Conservation (phyloP, 2,113 vertebrate genomes). For the Hemiscyllium ocellatum region DNA sequence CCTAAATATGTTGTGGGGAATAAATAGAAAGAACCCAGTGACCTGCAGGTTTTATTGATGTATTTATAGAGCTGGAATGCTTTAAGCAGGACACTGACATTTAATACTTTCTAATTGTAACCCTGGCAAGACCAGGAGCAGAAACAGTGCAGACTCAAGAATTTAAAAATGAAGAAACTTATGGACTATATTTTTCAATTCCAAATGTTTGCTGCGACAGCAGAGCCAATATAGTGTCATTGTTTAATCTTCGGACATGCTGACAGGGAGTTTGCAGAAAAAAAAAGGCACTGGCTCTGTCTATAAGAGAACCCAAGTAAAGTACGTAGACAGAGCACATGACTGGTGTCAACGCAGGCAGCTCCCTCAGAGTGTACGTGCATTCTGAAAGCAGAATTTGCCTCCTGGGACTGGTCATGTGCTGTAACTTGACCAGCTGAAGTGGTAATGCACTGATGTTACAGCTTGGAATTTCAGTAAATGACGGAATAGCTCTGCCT, state of each 20-base stretch:
- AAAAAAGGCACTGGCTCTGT: not conserved
- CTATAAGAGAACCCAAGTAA: not conserved
- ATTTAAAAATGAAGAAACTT: not conserved
- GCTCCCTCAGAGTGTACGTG: not conserved
- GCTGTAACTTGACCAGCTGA: not conserved
- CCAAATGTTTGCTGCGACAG: not conserved
- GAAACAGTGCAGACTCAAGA: not conserved
- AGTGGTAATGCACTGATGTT: not conserved
- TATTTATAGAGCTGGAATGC: not conserved
- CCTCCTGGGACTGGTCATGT: not conserved
- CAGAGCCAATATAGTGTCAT: not conserved
- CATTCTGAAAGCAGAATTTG: not conserved
- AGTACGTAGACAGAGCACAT: not conserved
- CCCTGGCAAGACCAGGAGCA: not conserved
- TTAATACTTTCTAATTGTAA: not conserved
- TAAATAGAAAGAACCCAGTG: not conserved
- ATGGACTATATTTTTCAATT: not conserved
- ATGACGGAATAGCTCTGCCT: not conserved
- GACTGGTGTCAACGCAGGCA: not conserved
- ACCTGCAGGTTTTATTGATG: not conserved
- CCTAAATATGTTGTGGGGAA: not conserved
- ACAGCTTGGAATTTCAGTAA: not conserved
- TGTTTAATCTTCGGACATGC: not conserved
- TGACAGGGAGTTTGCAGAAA: not conserved
- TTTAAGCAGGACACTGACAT: not conserved